Conservation (phyloP, 2,888 invertebrate genomes). For the Luffia ferchaultella region DNA sequence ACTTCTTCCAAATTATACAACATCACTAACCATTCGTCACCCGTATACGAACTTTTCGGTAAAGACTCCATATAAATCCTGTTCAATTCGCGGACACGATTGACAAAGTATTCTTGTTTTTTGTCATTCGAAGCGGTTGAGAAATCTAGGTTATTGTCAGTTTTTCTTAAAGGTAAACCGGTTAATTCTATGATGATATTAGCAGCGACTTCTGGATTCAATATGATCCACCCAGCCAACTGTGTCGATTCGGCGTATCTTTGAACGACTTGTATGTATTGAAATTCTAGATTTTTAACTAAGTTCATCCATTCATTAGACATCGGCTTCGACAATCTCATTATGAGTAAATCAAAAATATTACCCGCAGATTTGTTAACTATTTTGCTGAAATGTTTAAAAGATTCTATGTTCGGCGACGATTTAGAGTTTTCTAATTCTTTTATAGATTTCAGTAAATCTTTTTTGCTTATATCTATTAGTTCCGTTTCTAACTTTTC, state of each 20-base stretch:
- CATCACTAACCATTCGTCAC: constrained; percentile 52
- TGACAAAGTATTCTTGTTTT: constrained; percentile 41
- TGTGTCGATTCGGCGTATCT: constrained; percentile 43
- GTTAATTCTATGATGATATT: constrained; percentile 46
- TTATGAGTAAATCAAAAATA: constrained; percentile 43
- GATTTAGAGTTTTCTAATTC: constrained; percentile 28
- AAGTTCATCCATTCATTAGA: constrained; percentile 36
- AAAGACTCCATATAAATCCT: constrained; percentile 41
- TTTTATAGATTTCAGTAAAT: neutral
- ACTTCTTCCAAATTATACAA: constrained; percentile 42
- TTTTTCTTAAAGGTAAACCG: constrained; percentile 30
- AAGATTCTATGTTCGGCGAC: constrained; percentile 31
- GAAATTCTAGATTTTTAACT: constrained; percentile 42
- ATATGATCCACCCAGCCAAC: constrained; percentile 36
- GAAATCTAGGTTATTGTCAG: constrained; percentile 32
- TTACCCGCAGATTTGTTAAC: constrained; percentile 37
- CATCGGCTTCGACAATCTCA: constrained; percentile 37
- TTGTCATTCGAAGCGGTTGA: constrained; percentile 21
- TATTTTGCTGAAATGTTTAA: constrained; percentile 37
- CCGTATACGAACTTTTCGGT: constrained; percentile 37
- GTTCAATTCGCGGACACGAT: constrained; percentile 38
- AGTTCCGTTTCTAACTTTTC: neutral
- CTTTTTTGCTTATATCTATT: neutral
- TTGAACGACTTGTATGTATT: constrained; percentile 42
- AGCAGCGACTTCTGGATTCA: constrained; percentile 38